Conservation (phyloP, 2,113 vertebrate species). For the Patagioenas fasciata region DNA sequence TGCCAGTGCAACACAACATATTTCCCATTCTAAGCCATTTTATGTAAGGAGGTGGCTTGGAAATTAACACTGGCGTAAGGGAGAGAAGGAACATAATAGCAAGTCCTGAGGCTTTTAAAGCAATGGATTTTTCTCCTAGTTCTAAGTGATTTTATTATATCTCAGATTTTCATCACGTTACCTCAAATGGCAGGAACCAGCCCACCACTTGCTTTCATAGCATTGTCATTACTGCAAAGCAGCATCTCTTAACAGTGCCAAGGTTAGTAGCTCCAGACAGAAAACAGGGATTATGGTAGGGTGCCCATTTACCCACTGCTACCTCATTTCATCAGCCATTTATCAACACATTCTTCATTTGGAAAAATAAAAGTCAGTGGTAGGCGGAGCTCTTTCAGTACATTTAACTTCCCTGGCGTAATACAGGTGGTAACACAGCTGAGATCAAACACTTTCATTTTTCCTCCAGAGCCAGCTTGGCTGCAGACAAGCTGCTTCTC, state of each 20-base stretch:
- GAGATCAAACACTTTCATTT: constrained; percentile 45
- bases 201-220: background rate
- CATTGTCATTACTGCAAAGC: constrained; percentile 23
- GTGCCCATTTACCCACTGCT: constrained; percentile 52
- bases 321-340: constrained; percentile 53
- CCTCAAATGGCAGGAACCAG: constrained; percentile 16
- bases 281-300: background rate
- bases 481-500: constrained; percentile 12
- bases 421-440: constrained; percentile 63
- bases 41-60: background rate
- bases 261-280: background rate
- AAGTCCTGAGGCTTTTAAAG: background rate
- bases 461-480: constrained; percentile 59
- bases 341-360: constrained; percentile 46
- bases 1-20: background rate
- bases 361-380: constrained; percentile 49
- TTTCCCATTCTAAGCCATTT: background rate
- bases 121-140: background rate
- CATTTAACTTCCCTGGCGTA: constrained; percentile 48
- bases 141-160: constrained; percentile 18
- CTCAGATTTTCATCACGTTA: constrained; percentile 27
- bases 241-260: constrained; percentile 33
- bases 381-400: constrained; percentile 35
- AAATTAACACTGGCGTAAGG: background rate
- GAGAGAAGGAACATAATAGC: background rate